These are phyloP conservation scores for Ectobius pallidus DNA, from an alignment of 2,888 invertebrate genomes.

Conservation along the genomic window DNA sequence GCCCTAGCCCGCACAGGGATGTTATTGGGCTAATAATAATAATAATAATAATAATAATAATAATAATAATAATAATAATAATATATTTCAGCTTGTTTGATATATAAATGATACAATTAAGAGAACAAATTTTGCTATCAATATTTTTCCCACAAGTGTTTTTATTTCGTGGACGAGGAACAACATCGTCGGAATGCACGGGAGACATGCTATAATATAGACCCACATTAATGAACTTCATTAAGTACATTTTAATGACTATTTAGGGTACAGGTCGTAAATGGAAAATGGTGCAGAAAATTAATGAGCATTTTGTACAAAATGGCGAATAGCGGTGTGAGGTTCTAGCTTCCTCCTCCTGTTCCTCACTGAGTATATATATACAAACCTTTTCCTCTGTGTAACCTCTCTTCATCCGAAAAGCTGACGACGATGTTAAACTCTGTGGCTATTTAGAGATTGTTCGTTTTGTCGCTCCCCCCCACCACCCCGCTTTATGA, in stretches of 20 bases:
- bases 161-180: neutral
- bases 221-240: constrained; percentile 25
- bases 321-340: constrained; percentile 21
- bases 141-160: neutral
- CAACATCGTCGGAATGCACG: neutral
- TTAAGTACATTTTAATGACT: constrained; percentile 27
- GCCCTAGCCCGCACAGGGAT: no score
- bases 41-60: no score
- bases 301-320: constrained; percentile 29
- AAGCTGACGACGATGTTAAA: constrained; percentile 13
- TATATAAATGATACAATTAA: no score
- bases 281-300: constrained; percentile 32
- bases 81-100: no score
- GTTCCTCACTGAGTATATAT: neutral
- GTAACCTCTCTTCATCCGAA: neutral
- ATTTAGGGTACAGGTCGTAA: constrained; percentile 21
- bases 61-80: no score
- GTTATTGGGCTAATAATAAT: no score
- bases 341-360: neutral
- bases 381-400: neutral
- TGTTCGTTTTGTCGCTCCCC: constrained; percentile 23
- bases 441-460: constrained; percentile 15
- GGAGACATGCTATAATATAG: neutral
- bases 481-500: neutral
- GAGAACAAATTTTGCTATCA: no score